A percentile compares a stretch with the other conserved stretches of the same genome.
Conservation (phyloP, 2,888 invertebrate species). For the Pseudoips prasinana region DNA sequence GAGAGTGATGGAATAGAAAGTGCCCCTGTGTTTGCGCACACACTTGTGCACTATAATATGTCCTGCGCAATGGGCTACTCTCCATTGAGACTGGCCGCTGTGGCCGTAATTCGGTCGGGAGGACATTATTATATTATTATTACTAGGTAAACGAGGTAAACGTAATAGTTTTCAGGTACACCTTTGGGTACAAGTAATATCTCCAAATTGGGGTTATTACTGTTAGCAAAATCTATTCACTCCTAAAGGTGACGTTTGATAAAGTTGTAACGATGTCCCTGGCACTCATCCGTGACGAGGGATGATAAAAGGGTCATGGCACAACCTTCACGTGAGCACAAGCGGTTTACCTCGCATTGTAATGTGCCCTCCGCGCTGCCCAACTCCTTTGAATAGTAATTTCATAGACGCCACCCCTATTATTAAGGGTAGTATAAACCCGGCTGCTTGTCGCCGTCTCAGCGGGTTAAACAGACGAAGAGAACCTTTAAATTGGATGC, state of each 20-base stretch:
- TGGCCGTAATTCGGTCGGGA: no score
- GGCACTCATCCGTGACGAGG: slow-evolving; percentile 52
- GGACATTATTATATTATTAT: no score
- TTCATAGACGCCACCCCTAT: slow-evolving; percentile 61
- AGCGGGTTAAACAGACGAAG: slow-evolving; percentile 51
- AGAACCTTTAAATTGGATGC: slow-evolving; percentile 55
- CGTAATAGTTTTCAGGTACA: no score
- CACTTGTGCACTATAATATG: no score
- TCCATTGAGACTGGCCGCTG: no score
- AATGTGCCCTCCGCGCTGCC: slow-evolving; percentile 51
- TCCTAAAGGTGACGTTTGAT: slow-evolving; percentile 40
- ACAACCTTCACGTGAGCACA: slow-evolving; percentile 61
- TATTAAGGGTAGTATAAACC: slow-evolving; percentile 66
- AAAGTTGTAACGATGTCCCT: slow-evolving; percentile 45
- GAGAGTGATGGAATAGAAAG: no score
- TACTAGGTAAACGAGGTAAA: no score
- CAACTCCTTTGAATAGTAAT: slow-evolving; percentile 65
- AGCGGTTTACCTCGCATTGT: slow-evolving; percentile 62
- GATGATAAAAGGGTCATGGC: slow-evolving; percentile 55
- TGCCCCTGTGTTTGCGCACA: no score
- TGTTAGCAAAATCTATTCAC: slow-evolving; percentile 35
- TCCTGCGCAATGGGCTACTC: no score
- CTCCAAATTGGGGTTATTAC: no score
- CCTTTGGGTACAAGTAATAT: no score
- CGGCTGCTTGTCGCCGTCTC: slow-evolving; percentile 55